Base-by-base conservation (phyloP, 2,113 vertebrate genomes). In the Sebastes schlegelii region DNA sequence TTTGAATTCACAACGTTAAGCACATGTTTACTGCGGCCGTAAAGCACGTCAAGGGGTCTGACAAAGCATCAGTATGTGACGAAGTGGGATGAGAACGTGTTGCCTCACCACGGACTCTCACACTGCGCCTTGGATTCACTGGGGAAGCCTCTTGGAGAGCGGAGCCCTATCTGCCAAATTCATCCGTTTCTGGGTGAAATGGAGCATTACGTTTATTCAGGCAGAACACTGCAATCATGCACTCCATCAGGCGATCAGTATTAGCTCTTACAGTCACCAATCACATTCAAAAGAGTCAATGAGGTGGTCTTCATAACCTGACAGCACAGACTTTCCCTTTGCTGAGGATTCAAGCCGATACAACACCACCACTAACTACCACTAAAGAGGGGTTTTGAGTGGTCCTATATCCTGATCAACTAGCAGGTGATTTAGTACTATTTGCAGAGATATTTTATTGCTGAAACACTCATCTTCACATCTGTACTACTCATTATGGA, bases 191-290 rank as follows among this genome's bases (percentile, higher is more conserved):
- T 71, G 70, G 68, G 82, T 83, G 77, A 90, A 88, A 83, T 82
- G 77, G 83, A 82, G 74, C 80, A 51, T 79, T 49, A 51, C 58
- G 77, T 54, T 66, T 84, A 73, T 66, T 91, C 83, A 78, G 77
- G 76, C 81, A 83, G 65, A 88, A 86, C 75, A 48, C 19, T 76
- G 73, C 79, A 82, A 85, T 80, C 84, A 85, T 54, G 82, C 80
- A 85, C 62, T 83, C 71, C 80, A 87, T 84, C 83, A 80, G 78
- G 71, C 45, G 61, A 77, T 77, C 58, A 65, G 52, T 79, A 71
- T 83, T 74, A 71, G 73, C 72, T 64, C 54, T 34, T 64, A 63
- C 58, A 81, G 63, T 76, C 80, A 74, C 70, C 74, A 78, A 76
- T 72, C 74, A 72, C 77, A 77, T 68, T 78, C 23, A 80, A 23